Evolutionary conservation across 2,113 vertebrate genomes (phyloP), one percentile per base, ranked within the genome.

Genomic region (Clarias gariepinus): DNA sequence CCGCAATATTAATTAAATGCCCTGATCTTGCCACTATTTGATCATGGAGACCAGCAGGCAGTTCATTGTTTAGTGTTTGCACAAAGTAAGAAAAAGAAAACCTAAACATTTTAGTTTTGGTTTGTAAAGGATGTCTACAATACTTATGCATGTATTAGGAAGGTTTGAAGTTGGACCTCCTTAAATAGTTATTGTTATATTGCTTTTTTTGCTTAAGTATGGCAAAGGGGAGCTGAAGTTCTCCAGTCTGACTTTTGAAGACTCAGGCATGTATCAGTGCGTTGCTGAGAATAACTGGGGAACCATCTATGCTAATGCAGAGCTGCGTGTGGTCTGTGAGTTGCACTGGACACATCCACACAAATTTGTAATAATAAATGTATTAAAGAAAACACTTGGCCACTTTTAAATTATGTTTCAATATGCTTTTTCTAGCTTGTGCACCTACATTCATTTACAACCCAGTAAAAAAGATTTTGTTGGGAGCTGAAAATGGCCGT

Each of bases 181-280:
- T 79, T 33, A 1, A 55, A 78, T n/a, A 79, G n/a, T 33, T 82
- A 36, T 52, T 83, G 63, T 55, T 58, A 1, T 23, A 10, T 60
- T 87, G 12, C 10, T 85, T 74, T 10, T 10, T 11, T 76, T 74
- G 83, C 19, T 89, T 52, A 86, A 98, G 98, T 97, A 97, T 87
- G 96, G 96, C 53, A 98, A 97, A 93, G 98, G 98, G 2, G 97
- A 99, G 89, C 88, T 99, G 87, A 96, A 96, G 91, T 96, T 99
- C 33, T 96, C 96, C 88, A 94, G 96, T 2, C 93, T 99, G 89
- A 98, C 95, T 0, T 96, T 98, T 79, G 96, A 96, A 0, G 96
- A 99, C 90, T 97, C 97, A 0, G 98, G 98, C 88, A 99, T 99
- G 98, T 99, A 99, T 91, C 98, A 99, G 83, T 99, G 98, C 87